phyloP scores from a whole-genome alignment of 2,797 vertebrate genomes.

The Chrysocyon brachyurus region DNA sequence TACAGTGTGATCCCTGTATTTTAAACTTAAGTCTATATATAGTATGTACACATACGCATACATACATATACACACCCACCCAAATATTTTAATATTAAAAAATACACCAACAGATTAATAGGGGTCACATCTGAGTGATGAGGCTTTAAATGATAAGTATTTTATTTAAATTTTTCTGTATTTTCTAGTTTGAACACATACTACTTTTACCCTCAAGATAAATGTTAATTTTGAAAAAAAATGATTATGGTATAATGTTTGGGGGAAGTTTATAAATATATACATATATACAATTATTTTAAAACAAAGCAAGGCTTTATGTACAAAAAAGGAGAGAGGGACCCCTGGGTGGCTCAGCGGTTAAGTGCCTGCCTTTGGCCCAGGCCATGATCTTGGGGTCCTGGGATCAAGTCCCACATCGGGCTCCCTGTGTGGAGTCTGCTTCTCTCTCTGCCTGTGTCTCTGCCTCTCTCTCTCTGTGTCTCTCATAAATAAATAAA shows the following conservation, averaged over 20 bases:
- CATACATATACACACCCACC: not conserved
- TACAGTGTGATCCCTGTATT: not conserved
- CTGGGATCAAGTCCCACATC: no score
- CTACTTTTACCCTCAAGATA: not conserved
- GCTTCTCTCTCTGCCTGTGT: no score
- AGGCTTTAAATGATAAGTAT: not conserved
- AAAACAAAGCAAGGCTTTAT: not conserved
- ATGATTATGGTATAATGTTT: not conserved
- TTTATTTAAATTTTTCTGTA: not conserved
- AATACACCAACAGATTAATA: not conserved
- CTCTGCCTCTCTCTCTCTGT: no score
- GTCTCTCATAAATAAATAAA: no score
- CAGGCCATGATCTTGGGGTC: no score
- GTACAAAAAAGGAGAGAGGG: not conserved
- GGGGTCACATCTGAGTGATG: not conserved
- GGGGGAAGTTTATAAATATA: not conserved
- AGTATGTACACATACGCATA: not conserved
- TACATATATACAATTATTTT: not conserved
- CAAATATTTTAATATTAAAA: constrained; percentile 22
- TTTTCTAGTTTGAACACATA: constrained; percentile 50
- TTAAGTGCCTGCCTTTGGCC: no score
- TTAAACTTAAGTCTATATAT: not conserved
- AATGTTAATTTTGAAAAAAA: constrained; percentile 7
- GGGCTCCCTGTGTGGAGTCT: no score
- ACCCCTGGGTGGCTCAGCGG: no score